A percentile compares a stretch with the other conserved stretches of the same genome.
phyloP scores from a whole-genome alignment of 1,140 invertebrate species.

The Rhagoletis pomonella region DNA sequence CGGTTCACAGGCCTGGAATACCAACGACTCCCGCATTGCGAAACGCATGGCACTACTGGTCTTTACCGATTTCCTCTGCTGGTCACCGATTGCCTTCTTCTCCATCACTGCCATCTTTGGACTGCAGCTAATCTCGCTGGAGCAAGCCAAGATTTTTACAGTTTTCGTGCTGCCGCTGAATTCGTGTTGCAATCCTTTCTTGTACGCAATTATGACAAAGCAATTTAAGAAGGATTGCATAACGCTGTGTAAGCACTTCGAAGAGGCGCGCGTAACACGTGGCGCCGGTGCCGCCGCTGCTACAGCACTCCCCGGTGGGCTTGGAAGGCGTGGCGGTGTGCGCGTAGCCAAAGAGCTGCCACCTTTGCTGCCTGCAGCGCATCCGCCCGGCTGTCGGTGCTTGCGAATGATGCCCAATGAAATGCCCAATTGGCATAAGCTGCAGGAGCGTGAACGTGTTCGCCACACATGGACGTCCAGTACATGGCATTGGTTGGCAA shows the following conservation, averaged over 20 bases:
- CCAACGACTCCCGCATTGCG: slow-evolving; percentile 97
- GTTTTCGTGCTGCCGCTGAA: slow-evolving; percentile 96
- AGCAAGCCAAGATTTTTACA: slow-evolving; percentile 97
- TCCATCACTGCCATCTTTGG: slow-evolving; percentile 94
- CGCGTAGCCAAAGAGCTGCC: slow-evolving; percentile 84
- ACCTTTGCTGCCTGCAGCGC: slow-evolving; percentile 76
- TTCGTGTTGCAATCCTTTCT: slow-evolving; percentile 96
- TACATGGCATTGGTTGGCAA: slow-evolving; percentile 57
- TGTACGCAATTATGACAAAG: slow-evolving; percentile 97
- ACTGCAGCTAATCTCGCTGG: slow-evolving; percentile 90
- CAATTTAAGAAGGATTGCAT: slow-evolving; percentile 99
- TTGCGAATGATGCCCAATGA: slow-evolving; percentile 76
- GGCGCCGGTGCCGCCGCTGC: slow-evolving; percentile 88
- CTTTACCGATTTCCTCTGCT: slow-evolving; percentile 98
- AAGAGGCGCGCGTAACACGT: slow-evolving; percentile 91
- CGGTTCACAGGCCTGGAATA: slow-evolving; percentile 96
- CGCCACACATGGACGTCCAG: slow-evolving; percentile 60
- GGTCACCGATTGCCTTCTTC: slow-evolving; percentile 98
- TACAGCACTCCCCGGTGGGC: background rate
- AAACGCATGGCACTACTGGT: slow-evolving; percentile 98
- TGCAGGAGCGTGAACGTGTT: slow-evolving; percentile 61
- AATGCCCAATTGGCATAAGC: slow-evolving; percentile 77
- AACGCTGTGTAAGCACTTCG: slow-evolving; percentile 94
- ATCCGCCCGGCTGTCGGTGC: slow-evolving; percentile 81
- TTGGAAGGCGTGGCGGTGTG: slow-evolving; percentile 63